phyloP scores from a whole-genome alignment of 1,140 invertebrate genomes.

The Ips typographus region DNA sequence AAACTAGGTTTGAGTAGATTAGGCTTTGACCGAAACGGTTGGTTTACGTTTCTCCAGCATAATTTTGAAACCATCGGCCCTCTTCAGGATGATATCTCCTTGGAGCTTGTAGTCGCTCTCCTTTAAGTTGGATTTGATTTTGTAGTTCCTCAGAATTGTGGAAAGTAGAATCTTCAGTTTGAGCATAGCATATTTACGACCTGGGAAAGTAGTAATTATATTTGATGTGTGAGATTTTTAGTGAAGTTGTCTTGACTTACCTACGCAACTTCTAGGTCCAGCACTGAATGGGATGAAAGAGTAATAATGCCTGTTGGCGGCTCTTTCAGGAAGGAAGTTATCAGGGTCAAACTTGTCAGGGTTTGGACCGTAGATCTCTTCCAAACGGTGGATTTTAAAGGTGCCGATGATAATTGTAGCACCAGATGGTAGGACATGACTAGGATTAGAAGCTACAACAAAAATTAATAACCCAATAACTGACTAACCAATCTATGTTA shows the following conservation, averaged over 20 bases:
- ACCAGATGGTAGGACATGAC: slow-evolving; percentile 60
- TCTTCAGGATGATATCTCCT: slow-evolving; percentile 81
- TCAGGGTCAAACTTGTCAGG: slow-evolving; percentile 87
- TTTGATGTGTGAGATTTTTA: background rate
- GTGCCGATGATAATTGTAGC: slow-evolving; percentile 64
- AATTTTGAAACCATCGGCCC: slow-evolving; percentile 74
- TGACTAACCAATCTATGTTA: slow-evolving; percentile 21
- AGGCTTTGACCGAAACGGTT: background rate
- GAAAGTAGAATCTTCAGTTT: slow-evolving; percentile 81
- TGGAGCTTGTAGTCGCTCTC: slow-evolving; percentile 73
- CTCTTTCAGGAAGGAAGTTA: slow-evolving; percentile 84
- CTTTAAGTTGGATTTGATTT: slow-evolving; percentile 65
- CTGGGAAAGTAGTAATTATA: slow-evolving; percentile 42
- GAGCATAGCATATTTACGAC: slow-evolving; percentile 76
- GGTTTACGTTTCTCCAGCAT: slow-evolving; percentile 65
- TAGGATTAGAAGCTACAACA: slow-evolving; percentile 51
- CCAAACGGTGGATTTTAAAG: slow-evolving; percentile 74
- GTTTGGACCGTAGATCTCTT: slow-evolving; percentile 75
- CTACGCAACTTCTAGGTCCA: slow-evolving; percentile 81
- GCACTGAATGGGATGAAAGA: slow-evolving; percentile 89
- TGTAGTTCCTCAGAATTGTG: slow-evolving; percentile 82
- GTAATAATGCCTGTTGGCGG: slow-evolving; percentile 78
- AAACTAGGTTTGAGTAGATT: background rate
- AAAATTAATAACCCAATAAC: slow-evolving; percentile 7
- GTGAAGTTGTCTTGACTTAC: slow-evolving; percentile 59